Evolutionary conservation across 2,888 invertebrate genomes (phyloP).

Genomic region (Polyommatus icarus): DNA sequence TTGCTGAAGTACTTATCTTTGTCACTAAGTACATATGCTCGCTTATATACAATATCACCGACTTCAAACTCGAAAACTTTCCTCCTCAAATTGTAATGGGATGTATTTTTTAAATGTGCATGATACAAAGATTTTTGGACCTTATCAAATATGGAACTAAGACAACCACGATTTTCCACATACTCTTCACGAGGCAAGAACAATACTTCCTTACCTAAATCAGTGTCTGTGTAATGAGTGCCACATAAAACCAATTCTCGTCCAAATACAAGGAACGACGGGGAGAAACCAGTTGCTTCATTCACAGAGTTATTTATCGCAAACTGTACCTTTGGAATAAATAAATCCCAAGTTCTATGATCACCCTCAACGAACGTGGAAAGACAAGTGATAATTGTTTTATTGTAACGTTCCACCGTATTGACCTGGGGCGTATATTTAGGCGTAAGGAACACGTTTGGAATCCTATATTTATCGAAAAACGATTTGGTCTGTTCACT

Average conservation of each 20-base stretch:
- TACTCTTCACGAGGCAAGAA: too few species aligned
- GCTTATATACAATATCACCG: conserved; percentile 40
- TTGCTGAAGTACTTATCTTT: conserved; percentile 35
- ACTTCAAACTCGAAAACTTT: conserved; percentile 39
- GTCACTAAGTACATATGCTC: conserved; percentile 33
- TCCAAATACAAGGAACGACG: too few species aligned
- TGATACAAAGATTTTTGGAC: too few species aligned
- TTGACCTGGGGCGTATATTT: conserved; percentile 39
- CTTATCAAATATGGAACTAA: too few species aligned
- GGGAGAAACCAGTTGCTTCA: conserved; percentile 37
- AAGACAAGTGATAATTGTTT: conserved; percentile 39
- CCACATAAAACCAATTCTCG: too few species aligned
- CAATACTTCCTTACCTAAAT: too few species aligned
- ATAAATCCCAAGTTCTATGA: conserved; percentile 43
- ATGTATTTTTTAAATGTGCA: too few species aligned
- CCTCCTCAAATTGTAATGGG: background rate
- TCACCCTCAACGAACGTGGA: conserved; percentile 32
- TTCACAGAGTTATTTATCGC: conserved; percentile 43
- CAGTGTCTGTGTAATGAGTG: too few species aligned
- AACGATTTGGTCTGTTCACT: conserved; percentile 32
- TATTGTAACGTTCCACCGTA: conserved; percentile 38
- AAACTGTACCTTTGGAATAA: conserved; percentile 41
- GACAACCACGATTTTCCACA: too few species aligned
- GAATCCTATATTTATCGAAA: conserved; percentile 37
- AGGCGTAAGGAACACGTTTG: conserved; percentile 38